Conservation (phyloP, 1,140 invertebrate genomes). For the Pseudomyrmex flavicornis region DNA sequence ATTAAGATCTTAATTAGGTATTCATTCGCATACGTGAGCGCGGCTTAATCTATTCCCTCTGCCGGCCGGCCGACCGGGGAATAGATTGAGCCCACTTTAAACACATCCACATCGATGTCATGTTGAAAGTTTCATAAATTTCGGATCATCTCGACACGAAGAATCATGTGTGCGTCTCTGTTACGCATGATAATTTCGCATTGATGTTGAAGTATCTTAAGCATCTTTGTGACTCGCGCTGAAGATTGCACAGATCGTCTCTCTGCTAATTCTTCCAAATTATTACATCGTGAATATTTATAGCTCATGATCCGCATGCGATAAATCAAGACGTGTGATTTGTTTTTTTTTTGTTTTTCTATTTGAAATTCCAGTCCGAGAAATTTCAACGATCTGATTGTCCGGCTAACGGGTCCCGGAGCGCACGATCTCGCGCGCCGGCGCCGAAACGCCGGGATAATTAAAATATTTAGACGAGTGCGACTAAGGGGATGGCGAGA, state of each 20-base stretch:
- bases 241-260: constrained; percentile 14
- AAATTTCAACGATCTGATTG: constrained; percentile 68
- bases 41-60: constrained; percentile 55
- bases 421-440: constrained; percentile 52
- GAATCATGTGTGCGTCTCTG: constrained; percentile 40
- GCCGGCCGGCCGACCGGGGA: background rate
- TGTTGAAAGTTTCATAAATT: constrained; percentile 67
- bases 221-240: constrained; percentile 7
- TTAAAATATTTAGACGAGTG: constrained; percentile 73
- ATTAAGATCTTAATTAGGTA: constrained; percentile 84
- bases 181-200: background rate
- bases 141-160: constrained; percentile 31
- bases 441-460: constrained; percentile 60
- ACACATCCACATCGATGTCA: constrained; percentile 62
- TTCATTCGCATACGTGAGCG: constrained; percentile 72
- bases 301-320: no score
- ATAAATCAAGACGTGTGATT: background rate
- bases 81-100: background rate
- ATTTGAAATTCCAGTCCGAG: background rate
- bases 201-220: background rate
- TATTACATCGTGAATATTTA: no score
- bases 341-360: background rate
- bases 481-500: background rate
- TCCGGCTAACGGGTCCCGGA: constrained; percentile 38
- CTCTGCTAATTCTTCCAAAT: no score